Evolutionary conservation across 2,888 invertebrate genomes (phyloP).

Genomic region (Polylopha cassiicola): DNA sequence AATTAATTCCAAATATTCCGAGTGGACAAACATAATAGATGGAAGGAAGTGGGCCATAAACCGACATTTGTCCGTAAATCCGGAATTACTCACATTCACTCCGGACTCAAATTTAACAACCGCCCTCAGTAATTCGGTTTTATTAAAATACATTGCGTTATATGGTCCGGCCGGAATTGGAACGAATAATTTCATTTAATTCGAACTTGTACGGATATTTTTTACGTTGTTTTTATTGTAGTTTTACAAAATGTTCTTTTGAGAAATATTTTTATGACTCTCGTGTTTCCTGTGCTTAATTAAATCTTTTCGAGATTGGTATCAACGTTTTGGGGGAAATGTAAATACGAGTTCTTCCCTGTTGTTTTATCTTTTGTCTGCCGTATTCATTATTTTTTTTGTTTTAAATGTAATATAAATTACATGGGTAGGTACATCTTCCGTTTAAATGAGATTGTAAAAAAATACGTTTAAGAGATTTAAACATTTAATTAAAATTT

Average conservation of each 20-base stretch:
- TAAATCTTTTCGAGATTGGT: constrained; percentile 46
- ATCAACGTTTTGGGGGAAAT: constrained; percentile 15
- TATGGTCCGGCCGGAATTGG: constrained; percentile 49
- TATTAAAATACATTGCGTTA: constrained; percentile 66
- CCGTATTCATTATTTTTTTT: constrained; percentile 10
- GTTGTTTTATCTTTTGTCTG: constrained; percentile 16
- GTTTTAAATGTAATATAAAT: too few species aligned
- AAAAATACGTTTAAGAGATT: too few species aligned
- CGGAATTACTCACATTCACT: constrained; percentile 61
- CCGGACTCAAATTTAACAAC: constrained; percentile 63
- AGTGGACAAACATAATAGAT: constrained; percentile 17
- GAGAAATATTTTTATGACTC: constrained; percentile 28
- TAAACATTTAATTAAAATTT: too few species aligned
- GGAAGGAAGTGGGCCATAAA: constrained; percentile 31
- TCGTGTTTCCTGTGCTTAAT: constrained; percentile 44
- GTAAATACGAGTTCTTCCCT: constrained; percentile 12
- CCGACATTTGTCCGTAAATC: constrained; percentile 49
- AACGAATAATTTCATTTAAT: constrained; percentile 57
- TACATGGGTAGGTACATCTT: too few species aligned
- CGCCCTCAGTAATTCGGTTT: constrained; percentile 61
- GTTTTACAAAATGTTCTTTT: constrained; percentile 20
- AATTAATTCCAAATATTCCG: constrained; percentile 7
- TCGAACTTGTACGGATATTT: constrained; percentile 45
- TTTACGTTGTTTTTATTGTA: constrained; percentile 52
- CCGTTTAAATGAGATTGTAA: too few species aligned